Evolutionary conservation across 2,797 vertebrate genomes (phyloP).

Genomic region (Agapornis canus): DNA sequence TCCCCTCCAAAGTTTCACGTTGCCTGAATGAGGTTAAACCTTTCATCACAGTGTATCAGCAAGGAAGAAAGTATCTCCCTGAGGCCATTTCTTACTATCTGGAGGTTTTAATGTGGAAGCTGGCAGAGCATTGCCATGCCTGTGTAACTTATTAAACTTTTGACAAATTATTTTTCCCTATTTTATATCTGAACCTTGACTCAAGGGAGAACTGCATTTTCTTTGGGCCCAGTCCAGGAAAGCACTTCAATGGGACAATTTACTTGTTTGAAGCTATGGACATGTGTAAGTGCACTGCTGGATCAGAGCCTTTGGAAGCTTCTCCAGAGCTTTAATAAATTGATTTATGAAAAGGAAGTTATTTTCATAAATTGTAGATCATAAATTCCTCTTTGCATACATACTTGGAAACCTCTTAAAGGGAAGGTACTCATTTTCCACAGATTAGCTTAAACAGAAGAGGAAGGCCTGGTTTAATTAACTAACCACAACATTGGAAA

Average conservation of each 20-base stretch:
- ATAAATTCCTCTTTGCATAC: constrained; percentile 42
- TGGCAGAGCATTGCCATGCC: neutral
- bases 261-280: constrained; percentile 46
- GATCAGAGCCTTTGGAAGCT: constrained; percentile 57
- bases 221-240: constrained; percentile 45
- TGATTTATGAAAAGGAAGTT: constrained; percentile 62
- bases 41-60: neutral
- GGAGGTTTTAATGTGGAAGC: neutral
- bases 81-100: neutral
- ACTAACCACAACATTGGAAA: constrained; percentile 21
- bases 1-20: neutral
- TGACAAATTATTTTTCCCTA: constrained; percentile 31
- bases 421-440: constrained; percentile 28
- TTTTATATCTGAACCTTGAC: constrained; percentile 41
- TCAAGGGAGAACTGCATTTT: neutral
- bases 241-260: constrained; percentile 54
- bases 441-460: constrained; percentile 9
- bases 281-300: constrained; percentile 55
- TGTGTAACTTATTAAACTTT: constrained; percentile 45
- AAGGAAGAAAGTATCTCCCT: constrained; percentile 7
- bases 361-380: constrained; percentile 37
- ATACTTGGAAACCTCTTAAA: constrained; percentile 43
- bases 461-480: constrained; percentile 37
- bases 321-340: constrained; percentile 47
- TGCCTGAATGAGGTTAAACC: neutral